Evolutionary conservation across 1,140 invertebrate species (phyloP).

Genomic region (Himalopsyche phryganea): DNA sequence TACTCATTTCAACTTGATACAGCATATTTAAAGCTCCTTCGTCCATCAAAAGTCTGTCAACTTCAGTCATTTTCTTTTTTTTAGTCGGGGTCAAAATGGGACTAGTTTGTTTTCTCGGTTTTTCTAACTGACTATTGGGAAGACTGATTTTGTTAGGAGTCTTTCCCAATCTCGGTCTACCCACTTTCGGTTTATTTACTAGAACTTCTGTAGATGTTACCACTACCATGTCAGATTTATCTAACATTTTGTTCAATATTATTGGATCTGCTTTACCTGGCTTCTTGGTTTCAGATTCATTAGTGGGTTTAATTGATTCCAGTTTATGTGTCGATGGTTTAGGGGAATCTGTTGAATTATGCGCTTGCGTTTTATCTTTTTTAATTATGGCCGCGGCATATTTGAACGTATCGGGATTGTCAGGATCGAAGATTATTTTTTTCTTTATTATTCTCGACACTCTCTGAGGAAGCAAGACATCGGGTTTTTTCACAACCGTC

Average conservation of each 20-base stretch:
- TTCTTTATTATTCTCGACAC: constrained; percentile 60
- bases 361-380: constrained; percentile 5
- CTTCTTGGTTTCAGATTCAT: too few relatives aligned
- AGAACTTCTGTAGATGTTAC: background rate
- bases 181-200: background rate
- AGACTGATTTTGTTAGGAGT: constrained; percentile 8
- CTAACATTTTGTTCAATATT: too few relatives aligned
- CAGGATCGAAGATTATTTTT: constrained; percentile 67
- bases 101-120: too few relatives aligned
- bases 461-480: constrained; percentile 22
- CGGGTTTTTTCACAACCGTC: constrained; percentile 37
- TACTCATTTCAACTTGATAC: constrained; percentile 66
- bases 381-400: constrained; percentile 27
- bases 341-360: too few relatives aligned
- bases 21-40: constrained; percentile 83
- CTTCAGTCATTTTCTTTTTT: constrained; percentile 64
- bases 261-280: too few relatives aligned
- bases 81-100: constrained; percentile 20
- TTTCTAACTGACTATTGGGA: too few relatives aligned
- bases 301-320: too few relatives aligned
- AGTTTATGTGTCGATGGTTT: too few relatives aligned
- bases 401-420: constrained; percentile 56
- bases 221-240: too few relatives aligned
- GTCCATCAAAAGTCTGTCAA: constrained; percentile 74
- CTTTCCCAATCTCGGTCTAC: background rate